Percentiles rank a stretch among this genome's conserved stretches.
These are phyloP conservation scores for Phenacoccus solenopsis DNA, from an alignment of 1,140 invertebrate genomes.

Conservation along the genomic window DNA sequence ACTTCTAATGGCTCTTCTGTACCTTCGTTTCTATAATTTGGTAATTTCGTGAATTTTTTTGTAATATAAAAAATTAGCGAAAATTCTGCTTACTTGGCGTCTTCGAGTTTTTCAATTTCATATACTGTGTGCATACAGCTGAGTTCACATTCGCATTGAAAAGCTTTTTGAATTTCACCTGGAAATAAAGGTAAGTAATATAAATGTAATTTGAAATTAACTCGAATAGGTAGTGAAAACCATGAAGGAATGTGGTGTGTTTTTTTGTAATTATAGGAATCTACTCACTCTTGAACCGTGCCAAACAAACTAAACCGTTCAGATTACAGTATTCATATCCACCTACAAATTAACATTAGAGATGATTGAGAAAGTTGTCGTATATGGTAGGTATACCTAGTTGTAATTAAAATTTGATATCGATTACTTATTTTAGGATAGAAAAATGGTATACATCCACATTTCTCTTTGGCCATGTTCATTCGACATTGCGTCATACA, in stretches of 20 bases:
- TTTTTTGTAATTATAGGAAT: too few relatives aligned
- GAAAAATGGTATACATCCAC: conserved; percentile 53
- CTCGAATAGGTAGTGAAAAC: too few relatives aligned
- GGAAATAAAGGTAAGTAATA: not conserved
- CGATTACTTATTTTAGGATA: conserved; percentile 37
- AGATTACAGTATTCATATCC: conserved; percentile 20
- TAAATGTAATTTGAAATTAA: not conserved
- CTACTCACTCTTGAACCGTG: conserved; percentile 18
- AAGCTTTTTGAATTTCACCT: conserved; percentile 21
- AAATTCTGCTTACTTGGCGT: conserved; percentile 26
- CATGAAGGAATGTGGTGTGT: too few relatives aligned
- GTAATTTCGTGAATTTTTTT: too few relatives aligned
- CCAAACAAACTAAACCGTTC: conserved; percentile 18
- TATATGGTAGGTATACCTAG: too few relatives aligned
- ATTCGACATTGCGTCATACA: conserved; percentile 56
- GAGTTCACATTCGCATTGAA: conserved; percentile 46
- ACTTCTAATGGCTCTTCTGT: conserved; percentile 21
- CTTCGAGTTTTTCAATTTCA: conserved; percentile 53
- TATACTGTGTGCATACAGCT: conserved; percentile 57
- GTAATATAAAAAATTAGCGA: too few relatives aligned
- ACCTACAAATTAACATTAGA: conserved; percentile 17
- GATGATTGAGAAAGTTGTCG: too few relatives aligned
- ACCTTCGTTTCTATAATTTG: too few relatives aligned
- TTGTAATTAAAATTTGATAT: too few relatives aligned
- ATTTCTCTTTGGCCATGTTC: conserved; percentile 41